These are phyloP conservation scores for Plectrocnemia conspersa DNA, from an alignment of 1,140 invertebrate genomes.

Conservation along the genomic window DNA sequence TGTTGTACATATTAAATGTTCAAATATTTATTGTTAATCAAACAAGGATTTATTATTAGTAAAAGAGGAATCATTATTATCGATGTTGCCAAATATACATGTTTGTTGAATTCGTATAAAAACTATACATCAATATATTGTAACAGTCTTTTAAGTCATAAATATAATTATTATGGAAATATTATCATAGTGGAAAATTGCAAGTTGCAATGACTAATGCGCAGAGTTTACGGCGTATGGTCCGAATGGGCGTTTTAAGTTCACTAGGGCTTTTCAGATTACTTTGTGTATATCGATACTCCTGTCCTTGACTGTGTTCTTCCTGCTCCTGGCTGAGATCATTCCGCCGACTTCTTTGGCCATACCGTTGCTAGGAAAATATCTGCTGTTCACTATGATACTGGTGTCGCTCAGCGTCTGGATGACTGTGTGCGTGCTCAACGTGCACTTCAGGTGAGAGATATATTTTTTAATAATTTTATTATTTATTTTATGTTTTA, in stretches of 20 bases:
- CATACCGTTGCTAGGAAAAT: conserved; percentile 95
- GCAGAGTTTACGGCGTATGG: conserved; percentile 12
- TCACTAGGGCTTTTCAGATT: conserved; percentile 52
- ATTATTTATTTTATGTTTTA: not conserved
- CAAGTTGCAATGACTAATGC: not conserved
- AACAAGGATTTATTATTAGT: too few relatives aligned
- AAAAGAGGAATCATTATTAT: not conserved
- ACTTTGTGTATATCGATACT: conserved; percentile 96
- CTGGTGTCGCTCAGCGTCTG: conserved; percentile 94
- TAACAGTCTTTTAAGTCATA: too few relatives aligned
- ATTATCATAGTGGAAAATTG: conserved; percentile 3
- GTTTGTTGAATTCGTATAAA: too few relatives aligned
- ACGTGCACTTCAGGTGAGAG: conserved; percentile 93
- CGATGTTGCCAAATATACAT: conserved; percentile 1
- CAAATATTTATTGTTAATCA: too few relatives aligned
- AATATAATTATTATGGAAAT: too few relatives aligned
- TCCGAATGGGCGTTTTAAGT: conserved; percentile 20
- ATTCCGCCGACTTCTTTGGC: conserved; percentile 96
- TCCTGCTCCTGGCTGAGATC: conserved; percentile 93
- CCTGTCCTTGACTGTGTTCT: conserved; percentile 97
- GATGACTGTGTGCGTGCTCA: conserved; percentile 94
- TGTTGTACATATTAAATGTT: too few relatives aligned
- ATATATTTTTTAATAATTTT: not conserved
- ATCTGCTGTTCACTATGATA: conserved; percentile 96
- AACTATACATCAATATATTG: too few relatives aligned